These are phyloP conservation scores for Thalassophryne amazonica DNA, from an alignment of 2,797 vertebrate species.

Conservation along the genomic window DNA sequence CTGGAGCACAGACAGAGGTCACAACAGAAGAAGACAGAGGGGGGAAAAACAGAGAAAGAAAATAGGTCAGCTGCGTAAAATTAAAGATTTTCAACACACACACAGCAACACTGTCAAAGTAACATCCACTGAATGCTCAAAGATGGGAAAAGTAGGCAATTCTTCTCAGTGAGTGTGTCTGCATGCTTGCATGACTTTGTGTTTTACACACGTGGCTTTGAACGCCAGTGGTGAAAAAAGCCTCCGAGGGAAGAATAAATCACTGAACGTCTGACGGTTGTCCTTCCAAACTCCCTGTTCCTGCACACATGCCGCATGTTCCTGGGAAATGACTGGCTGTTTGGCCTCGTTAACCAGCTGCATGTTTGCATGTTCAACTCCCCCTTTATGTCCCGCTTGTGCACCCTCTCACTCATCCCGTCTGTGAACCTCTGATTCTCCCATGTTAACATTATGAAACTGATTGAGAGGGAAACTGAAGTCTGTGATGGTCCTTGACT, in stretches of 20 bases:
- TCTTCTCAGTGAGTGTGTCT: constrained; percentile 48
- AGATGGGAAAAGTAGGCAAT: constrained; percentile 62
- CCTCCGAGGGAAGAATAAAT: constrained; percentile 76
- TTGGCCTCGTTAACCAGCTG: constrained; percentile 78
- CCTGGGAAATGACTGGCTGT: constrained; percentile 70
- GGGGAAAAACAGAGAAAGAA: constrained; percentile 46
- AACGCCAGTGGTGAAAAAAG: constrained; percentile 72
- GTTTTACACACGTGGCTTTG: constrained; percentile 69
- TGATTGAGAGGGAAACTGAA: constrained; percentile 20
- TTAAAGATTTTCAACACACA: constrained; percentile 70
- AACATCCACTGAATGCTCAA: constrained; percentile 60
- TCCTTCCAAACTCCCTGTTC: constrained; percentile 72
- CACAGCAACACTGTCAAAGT: constrained; percentile 67
- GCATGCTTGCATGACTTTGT: constrained; percentile 58
- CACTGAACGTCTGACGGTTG: constrained; percentile 74
- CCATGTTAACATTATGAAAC: constrained; percentile 49
- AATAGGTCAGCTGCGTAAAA: constrained; percentile 66
- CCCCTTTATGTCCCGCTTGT: constrained; percentile 15
- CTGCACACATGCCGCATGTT: constrained; percentile 70
- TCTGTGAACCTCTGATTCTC: constrained; percentile 32
- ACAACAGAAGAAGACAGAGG: constrained; percentile 20
- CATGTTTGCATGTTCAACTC: constrained; percentile 57
- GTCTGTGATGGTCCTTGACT: no score
- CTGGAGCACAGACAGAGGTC: constrained; percentile 83
- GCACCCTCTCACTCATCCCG: constrained; percentile 43